Evolutionary conservation across 2,113 vertebrate genomes (phyloP), one percentile per base, ranked within the genome.

Genomic region (Casuarius casuarius): DNA sequence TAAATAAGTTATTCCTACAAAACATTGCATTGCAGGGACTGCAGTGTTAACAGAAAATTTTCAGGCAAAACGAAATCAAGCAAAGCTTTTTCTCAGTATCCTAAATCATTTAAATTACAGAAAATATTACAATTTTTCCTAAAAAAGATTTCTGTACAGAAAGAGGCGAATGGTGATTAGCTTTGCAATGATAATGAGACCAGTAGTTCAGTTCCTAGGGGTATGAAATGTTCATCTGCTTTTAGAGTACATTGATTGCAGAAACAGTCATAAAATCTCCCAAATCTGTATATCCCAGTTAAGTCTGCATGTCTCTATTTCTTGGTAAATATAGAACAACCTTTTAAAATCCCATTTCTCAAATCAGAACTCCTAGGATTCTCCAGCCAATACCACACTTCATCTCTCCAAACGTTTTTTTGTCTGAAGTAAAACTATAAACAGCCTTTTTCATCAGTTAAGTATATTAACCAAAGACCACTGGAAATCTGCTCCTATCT

Each of bases 151-250:
- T 90, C 26, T 79, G 15, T 93, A 38, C 21, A 46, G 58, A 52
- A 68, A 90, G 83, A 75, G 44, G 54, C 38, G 15, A 94, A 93
- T 59, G 49, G 19, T 84, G 90, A 87, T 92, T 85, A 95, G 62
- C 62, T 92, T 89, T 90, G 66, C 49, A 87, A 84, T 77, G 72
- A 71, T 95, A 96, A 96, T 92, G 94, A 96, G 92, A 96, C 40
- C 90, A 96, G 92, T 96, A 96, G 92, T 94, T 96, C 92, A 91
- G 54, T 87, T 94, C 96, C 95, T 95, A 94, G 87, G 95, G 96
- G 84, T 96, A 95, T 92, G 92, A 92, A 95, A 92, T 91, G 52
- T 74, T 95, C 94, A 91, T 90, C 59, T 94, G 59, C 71, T 94
- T 96, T 92, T 94, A 91, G 84, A 95, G 67, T 63, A 54, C 78